These are phyloP conservation scores for Mystacides longicornis DNA, from an alignment of 2,888 invertebrate species.

Conservation along the genomic window DNA sequence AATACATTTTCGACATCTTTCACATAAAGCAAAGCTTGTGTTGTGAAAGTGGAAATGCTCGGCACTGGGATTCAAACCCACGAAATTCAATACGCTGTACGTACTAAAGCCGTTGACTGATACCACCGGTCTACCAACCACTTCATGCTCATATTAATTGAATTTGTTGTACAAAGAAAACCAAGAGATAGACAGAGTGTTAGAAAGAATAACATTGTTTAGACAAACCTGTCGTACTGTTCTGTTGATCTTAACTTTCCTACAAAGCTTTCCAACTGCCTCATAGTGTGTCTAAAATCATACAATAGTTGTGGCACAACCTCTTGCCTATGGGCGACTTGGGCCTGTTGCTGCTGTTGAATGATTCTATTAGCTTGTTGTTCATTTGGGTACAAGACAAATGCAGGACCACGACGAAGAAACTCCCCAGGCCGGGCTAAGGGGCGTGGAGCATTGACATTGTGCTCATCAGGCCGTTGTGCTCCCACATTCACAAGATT, in stretches of 20 bases:
- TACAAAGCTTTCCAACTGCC: not conserved
- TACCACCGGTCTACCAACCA: too few species aligned
- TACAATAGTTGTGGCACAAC: not conserved
- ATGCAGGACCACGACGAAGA: slow-evolving; percentile 4
- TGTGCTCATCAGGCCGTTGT: not conserved
- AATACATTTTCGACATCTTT: too few species aligned
- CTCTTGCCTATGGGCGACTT: not conserved
- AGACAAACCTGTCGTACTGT: not conserved
- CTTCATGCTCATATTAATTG: too few species aligned
- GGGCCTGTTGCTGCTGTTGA: not conserved
- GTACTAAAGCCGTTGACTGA: too few species aligned
- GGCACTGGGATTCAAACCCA: too few species aligned
- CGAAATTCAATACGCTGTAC: too few species aligned
- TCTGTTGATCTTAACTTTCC: not conserved
- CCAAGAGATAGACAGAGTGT: too few species aligned
- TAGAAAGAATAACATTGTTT: too few species aligned
- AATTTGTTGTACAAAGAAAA: too few species aligned
- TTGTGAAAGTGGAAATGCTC: too few species aligned
- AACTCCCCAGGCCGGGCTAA: slow-evolving; percentile 6
- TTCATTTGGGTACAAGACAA: slow-evolving; percentile 2
- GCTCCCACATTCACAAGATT: not conserved
- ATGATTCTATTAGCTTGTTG: not conserved
- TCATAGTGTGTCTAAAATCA: not conserved
- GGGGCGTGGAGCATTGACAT: not conserved
- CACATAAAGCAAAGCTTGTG: too few species aligned